Percentiles rank a stretch among this genome's conserved stretches.
These are phyloP conservation scores for Panthera uncia DNA, from an alignment of 2,113 vertebrate genomes.

Conservation along the genomic window DNA sequence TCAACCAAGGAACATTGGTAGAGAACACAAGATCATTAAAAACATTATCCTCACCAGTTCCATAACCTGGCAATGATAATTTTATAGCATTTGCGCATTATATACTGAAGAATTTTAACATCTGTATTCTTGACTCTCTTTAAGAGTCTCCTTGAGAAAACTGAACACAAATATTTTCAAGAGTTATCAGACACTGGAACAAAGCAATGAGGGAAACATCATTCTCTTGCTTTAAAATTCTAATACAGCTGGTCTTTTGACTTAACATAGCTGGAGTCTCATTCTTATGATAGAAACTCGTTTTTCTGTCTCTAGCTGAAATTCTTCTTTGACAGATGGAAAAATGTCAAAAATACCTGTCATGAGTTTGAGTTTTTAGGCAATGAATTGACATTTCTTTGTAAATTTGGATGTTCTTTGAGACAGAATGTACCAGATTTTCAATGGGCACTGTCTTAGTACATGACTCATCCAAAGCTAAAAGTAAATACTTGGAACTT, in stretches of 20 bases:
- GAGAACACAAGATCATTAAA: neutral
- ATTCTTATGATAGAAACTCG: neutral
- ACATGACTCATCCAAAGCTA: neutral
- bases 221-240: constrained; percentile 12
- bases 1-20: neutral
- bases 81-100: neutral
- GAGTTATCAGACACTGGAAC: neutral
- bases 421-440: constrained; percentile 21
- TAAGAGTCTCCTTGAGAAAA: constrained; percentile 24
- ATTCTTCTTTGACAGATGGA: neutral
- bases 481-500: constrained; percentile 42
- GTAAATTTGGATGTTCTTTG: constrained; percentile 50
- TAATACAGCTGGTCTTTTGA: neutral
- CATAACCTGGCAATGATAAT: neutral
- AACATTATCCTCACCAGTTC: neutral
- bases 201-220: constrained; percentile 12
- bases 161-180: neutral
- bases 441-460: neutral
- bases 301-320: constrained; percentile 52
- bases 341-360: constrained; percentile 15
- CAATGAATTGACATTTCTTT: constrained; percentile 36
- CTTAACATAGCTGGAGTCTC: neutral
- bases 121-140: neutral
- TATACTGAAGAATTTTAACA: neutral
- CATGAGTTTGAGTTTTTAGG: constrained; percentile 23